Percentiles rank a stretch among this genome's conserved stretches.
Evolutionary conservation across 2,113 vertebrate species (phyloP).

Genomic region (Ceyx cyanopectus): DNA sequence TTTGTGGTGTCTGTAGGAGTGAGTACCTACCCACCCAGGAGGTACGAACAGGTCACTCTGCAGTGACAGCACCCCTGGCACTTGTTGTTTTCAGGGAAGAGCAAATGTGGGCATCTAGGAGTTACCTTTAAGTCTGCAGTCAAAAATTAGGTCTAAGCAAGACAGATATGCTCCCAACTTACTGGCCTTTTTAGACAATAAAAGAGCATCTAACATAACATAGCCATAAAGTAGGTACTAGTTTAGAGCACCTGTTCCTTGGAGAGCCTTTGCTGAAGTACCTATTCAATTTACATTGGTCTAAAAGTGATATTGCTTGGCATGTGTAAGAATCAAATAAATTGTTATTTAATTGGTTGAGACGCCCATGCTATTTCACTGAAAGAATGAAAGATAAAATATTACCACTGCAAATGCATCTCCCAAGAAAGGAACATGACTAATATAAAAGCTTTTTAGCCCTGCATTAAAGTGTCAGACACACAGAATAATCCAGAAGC

Average conservation of each 20-base stretch:
- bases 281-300: background rate
- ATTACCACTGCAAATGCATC: background rate
- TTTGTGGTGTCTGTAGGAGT: background rate
- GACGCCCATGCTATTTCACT: background rate
- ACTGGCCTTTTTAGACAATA: background rate
- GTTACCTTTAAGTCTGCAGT: background rate
- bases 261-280: background rate
- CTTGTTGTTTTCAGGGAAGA: background rate
- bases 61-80: background rate
- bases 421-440: background rate
- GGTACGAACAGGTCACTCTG: background rate
- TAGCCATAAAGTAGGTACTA: background rate
- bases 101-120: background rate
- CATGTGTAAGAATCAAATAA: background rate
- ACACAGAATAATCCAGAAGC: background rate
- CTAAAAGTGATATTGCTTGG: background rate
- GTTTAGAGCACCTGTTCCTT: background rate
- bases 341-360: slow-evolving; percentile 35
- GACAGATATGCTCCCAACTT: background rate
- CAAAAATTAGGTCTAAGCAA: background rate
- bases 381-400: slow-evolving; percentile 26
- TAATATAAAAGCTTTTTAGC: slow-evolving; percentile 2
- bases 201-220: background rate
- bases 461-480: background rate
- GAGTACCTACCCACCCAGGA: background rate